phyloP scores from a whole-genome alignment of 2,888 invertebrate species.

The Cryptocephalus moraei region DNA sequence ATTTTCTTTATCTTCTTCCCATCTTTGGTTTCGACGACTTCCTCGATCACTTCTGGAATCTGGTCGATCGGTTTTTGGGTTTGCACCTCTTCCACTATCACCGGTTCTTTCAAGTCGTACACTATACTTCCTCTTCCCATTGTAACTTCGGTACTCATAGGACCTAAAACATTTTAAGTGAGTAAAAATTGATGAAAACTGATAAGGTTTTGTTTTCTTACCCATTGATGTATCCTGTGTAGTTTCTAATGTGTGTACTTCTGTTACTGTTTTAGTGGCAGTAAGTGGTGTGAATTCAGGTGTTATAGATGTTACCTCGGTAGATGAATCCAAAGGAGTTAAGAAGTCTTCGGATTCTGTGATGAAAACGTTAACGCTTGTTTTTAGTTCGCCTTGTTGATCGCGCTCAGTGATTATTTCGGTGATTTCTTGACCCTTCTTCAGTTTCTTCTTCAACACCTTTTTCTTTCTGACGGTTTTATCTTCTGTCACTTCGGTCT shows the following conservation, averaged over 20 bases:
- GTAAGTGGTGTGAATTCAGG: neutral
- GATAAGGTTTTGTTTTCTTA: constrained; percentile 16
- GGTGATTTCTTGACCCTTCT: constrained; percentile 34
- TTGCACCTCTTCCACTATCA: constrained; percentile 23
- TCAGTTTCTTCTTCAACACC: constrained; percentile 35
- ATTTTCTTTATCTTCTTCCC: constrained; percentile 18
- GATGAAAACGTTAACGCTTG: constrained; percentile 30
- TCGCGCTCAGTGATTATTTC: constrained; percentile 34
- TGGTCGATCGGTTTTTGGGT: constrained; percentile 24
- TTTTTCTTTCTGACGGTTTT: constrained; percentile 30
- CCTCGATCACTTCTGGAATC: constrained; percentile 12
- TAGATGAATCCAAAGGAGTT: constrained; percentile 1
- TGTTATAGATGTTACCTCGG: constrained; percentile 13
- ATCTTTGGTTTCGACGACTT: constrained; percentile 2
- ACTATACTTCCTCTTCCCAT: constrained; percentile 19
- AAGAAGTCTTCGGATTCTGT: constrained; percentile 11
- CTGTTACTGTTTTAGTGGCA: constrained; percentile 24
- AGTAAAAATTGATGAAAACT: constrained; percentile 3
- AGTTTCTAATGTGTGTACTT: constrained; percentile 28
- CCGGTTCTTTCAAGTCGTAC: constrained; percentile 23
- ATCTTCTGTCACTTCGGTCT: constrained; percentile 23
- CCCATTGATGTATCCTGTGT: constrained; percentile 25
- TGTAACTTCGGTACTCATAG: constrained; percentile 10
- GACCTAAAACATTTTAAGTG: constrained; percentile 20
- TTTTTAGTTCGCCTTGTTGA: constrained; percentile 17